Evolutionary conservation across 1,140 invertebrate species (phyloP), one percentile per base, ranked within the genome.

Genomic region (Lasaia peninsularis): DNA sequence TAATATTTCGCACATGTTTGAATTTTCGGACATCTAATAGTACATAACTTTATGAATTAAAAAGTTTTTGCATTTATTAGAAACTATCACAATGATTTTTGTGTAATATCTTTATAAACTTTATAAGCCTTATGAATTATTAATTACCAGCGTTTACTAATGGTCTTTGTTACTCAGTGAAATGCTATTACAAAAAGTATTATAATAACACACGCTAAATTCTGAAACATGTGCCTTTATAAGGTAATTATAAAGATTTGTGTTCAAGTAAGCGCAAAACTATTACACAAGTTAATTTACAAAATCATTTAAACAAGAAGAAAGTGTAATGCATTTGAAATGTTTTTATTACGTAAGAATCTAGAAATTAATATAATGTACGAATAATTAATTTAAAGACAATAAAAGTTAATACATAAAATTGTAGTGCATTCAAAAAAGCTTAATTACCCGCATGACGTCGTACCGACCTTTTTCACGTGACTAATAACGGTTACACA

Each of bases 401-500:
- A 28, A 28, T 6, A 28, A n/a, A n/a, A n/a, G n/a, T n/a, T n/a
- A 18, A 20, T 55, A 18, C 50, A 51, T 48, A 61, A 52, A 56
- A 58, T 52, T 62, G 44, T 58, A 56, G 56, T 60, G 14, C 50
- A 33, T 57, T 16, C 31, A 61, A 52, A 50, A 56, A 54, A 34
- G 56, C 56, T 40, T 40, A 1, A 40, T 40, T n/a, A n/a, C n/a
- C n/a, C n/a, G n/a, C n/a, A n/a, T n/a, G n/a, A n/a, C n/a, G n/a
- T n/a, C 60, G 56, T 63, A 56, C 35, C 18, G 51, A 64, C 51
- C 58, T 59, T 62, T 63, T 61, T 52, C 24, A 63, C 58, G 20
- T 21, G 55, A 58, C 58, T 58, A 52, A 58, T 62, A 56, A 52
- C 50, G 33, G 61, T 57, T 65, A 71, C 65, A 65, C 69, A 67